Evolutionary conservation across 2,797 vertebrate species (phyloP).

Genomic region (Manis javanica): DNA sequence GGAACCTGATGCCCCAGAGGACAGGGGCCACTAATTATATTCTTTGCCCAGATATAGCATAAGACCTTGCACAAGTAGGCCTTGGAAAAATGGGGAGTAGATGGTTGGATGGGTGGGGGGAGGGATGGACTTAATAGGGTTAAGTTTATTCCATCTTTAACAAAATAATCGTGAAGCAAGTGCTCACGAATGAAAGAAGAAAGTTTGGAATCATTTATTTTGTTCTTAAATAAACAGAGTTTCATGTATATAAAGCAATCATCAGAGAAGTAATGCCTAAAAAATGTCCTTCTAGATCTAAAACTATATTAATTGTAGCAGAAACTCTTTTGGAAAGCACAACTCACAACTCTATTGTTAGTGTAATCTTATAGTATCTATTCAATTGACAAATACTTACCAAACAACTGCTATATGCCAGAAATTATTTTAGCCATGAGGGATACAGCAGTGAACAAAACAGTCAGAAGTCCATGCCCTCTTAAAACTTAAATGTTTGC

Average conservation of each 20-base stretch:
- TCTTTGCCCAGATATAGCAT: not conserved
- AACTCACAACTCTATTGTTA: not conserved
- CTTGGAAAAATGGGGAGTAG: not conserved
- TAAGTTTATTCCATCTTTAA: conserved; percentile 5
- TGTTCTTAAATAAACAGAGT: not conserved
- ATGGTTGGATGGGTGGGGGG: not conserved
- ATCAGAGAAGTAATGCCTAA: not conserved
- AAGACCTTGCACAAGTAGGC: not conserved
- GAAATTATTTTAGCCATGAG: not conserved
- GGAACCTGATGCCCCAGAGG: not conserved
- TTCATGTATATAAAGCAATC: not conserved
- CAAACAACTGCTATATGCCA: not conserved
- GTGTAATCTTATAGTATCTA: not conserved
- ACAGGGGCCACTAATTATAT: not conserved
- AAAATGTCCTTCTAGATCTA: not conserved
- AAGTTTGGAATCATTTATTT: not conserved
- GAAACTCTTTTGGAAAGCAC: not conserved
- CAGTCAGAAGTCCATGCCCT: not conserved
- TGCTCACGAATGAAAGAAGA: not conserved
- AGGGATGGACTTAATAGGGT: not conserved
- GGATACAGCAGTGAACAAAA: not conserved
- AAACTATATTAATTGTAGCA: conserved; percentile 21
- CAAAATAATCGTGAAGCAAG: not conserved
- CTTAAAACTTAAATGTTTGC: not conserved
- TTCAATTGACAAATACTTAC: not conserved